Evolutionary conservation across 2,888 invertebrate genomes (phyloP).

Genomic region (Nudaria mundana): DNA sequence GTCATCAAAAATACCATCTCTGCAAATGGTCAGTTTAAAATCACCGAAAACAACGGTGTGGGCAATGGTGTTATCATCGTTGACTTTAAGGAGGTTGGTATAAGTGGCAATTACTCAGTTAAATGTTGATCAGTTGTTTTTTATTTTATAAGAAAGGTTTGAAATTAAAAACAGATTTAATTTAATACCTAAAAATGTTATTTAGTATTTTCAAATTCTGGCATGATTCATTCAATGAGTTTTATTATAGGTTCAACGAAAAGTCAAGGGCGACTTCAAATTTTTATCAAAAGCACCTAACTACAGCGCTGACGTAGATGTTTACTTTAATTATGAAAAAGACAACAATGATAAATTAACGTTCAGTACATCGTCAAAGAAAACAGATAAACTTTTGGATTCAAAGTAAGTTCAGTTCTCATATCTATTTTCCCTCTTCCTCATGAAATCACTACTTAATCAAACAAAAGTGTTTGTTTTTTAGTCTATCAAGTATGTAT

Average conservation of each 20-base stretch:
- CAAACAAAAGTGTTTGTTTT: no score
- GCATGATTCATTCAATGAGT: background rate
- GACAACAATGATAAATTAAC: constrained; percentile 85
- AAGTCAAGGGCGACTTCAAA: constrained; percentile 82
- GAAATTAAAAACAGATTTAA: no score
- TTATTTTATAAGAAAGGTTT: no score
- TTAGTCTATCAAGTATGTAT: no score
- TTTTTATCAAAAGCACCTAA: constrained; percentile 82
- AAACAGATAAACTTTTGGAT: constrained; percentile 75
- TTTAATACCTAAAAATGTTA: no score
- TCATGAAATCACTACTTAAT: no score
- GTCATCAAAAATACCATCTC: constrained; percentile 81
- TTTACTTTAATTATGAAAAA: constrained; percentile 86
- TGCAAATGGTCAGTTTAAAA: constrained; percentile 83
- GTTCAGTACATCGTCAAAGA: constrained; percentile 82
- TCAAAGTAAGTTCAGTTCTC: constrained; percentile 82
- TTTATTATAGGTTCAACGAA: constrained; percentile 72
- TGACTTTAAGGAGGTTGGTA: constrained; percentile 78
- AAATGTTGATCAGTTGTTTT: no score
- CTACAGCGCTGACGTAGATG: constrained; percentile 82
- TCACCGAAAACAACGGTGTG: constrained; percentile 82
- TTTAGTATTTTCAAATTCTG: background rate
- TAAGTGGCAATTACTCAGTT: no score
- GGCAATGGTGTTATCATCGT: constrained; percentile 82
- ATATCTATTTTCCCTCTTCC: no score